Base-by-base conservation (phyloP, 2,888 invertebrate species). In the Shargacucullia verbasci region DNA sequence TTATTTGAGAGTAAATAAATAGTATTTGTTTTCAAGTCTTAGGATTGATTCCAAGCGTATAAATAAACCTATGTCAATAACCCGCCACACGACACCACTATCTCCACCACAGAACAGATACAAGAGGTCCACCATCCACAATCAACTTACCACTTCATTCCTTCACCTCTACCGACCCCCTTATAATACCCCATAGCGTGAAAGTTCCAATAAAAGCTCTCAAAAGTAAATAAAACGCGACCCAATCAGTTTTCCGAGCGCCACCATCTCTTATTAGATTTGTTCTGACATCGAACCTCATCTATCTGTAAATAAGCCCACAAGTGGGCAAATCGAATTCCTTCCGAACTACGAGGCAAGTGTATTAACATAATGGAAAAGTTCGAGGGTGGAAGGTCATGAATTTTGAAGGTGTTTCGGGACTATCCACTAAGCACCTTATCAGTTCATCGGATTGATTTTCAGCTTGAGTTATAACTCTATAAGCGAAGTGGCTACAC, bases 181-280 rank as follows among this genome's bases (percentile, higher is more conserved):
- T 29, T 14, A 46, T 20, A 20, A 20, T 20, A 20, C 4, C 55
- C 41, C 25, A 33, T 11, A 52, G 4, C 27, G 10, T 8, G 59
- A 61, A 59, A 56, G 50, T 20, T 44, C 43, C 66, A 67, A 76
- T 76, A 72, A 59, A 61, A 68, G 59, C 69, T 41, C 63, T 71
- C 64, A 37, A 63, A 74, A 62, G 59, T 73, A 73, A 74, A 80
- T 80, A 81, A 77, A 79, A 70, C 74, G 69, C 73, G 72, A 64
- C 56, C 72, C 81, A 83, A 79, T 82, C 77, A 65, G 74, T 79
- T 83, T 78, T 69, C 70, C 66, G 70, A 72, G 66, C 73, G 76
- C 75, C 73, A 72, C 68, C 69, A 71, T 35, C 47, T 53, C 54
- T 82, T 84, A 87, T 87, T 83, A 78, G 79, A 82, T 87, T 85